Conservation (phyloP, 2,888 invertebrate species). For the Lithosia quadra region DNA sequence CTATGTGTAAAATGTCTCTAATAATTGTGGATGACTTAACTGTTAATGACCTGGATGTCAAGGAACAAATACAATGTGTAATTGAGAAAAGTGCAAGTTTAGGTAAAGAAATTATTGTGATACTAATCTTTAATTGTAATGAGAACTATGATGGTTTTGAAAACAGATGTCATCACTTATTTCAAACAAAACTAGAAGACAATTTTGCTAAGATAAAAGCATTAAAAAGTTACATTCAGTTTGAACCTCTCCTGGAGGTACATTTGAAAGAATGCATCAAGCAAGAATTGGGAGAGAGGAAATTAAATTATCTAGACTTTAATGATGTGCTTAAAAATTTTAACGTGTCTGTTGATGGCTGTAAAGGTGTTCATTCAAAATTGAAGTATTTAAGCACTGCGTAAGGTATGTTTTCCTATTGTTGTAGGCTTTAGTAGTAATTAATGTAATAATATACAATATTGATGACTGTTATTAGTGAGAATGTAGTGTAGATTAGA, state of each 20-base stretch:
- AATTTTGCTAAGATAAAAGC: slow-evolving; percentile 61
- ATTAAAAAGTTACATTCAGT: slow-evolving; percentile 67
- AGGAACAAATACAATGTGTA: slow-evolving; percentile 59
- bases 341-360: slow-evolving; percentile 76
- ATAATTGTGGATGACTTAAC: slow-evolving; percentile 76
- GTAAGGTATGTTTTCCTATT: slow-evolving; percentile 53
- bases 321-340: slow-evolving; percentile 70
- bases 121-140: slow-evolving; percentile 77
- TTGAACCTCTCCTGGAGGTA: slow-evolving; percentile 64
- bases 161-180: slow-evolving; percentile 64
- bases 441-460: not conserved
- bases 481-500: not conserved
- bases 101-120: slow-evolving; percentile 67
- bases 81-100: slow-evolving; percentile 68
- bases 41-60: slow-evolving; percentile 59
- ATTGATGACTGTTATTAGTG: not conserved
- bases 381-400: slow-evolving; percentile 69
- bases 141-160: slow-evolving; percentile 51
- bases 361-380: slow-evolving; percentile 81
- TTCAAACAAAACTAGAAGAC: slow-evolving; percentile 56
- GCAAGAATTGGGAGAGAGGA: slow-evolving; percentile 60
- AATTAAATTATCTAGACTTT: slow-evolving; percentile 53
- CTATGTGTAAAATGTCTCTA: slow-evolving; percentile 68
- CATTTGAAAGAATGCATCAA: slow-evolving; percentile 73
- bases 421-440: slow-evolving; percentile 25